A percentile compares a stretch with the other conserved stretches of the same genome.
Evolutionary conservation across 2,888 invertebrate genomes (phyloP).

Genomic region (Conomelus anceps): DNA sequence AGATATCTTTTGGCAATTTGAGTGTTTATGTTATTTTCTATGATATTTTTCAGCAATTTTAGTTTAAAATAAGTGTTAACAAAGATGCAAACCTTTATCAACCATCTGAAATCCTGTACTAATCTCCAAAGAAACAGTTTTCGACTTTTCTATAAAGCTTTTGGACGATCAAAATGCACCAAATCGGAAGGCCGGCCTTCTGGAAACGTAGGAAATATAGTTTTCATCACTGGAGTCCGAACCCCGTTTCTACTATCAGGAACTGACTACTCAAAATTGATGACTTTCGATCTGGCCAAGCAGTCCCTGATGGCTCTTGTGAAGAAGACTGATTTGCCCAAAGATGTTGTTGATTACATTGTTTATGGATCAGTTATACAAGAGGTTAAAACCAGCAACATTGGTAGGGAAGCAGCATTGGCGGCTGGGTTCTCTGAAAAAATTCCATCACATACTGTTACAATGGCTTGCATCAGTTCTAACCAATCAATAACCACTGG

Average conservation of each 20-base stretch:
- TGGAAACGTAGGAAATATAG: constrained; percentile 68
- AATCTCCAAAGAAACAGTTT: background rate
- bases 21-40: too few relatives aligned
- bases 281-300: constrained; percentile 93
- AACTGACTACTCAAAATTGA: constrained; percentile 85
- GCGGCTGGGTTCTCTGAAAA: constrained; percentile 86
- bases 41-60: background rate
- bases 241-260: constrained; percentile 93
- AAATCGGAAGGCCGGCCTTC: constrained; percentile 46
- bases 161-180: background rate
- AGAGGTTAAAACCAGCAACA: constrained; percentile 95
- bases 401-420: constrained; percentile 87
- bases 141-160: background rate
- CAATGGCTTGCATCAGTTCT: constrained; percentile 98
- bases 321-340: constrained; percentile 70
- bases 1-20: too few relatives aligned
- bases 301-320: constrained; percentile 78
- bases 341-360: constrained; percentile 85
- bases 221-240: constrained; percentile 92
- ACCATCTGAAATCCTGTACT: constrained; percentile 8
- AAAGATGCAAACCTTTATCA: background rate
- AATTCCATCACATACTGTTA: constrained; percentile 95
- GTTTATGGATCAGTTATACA: constrained; percentile 95
- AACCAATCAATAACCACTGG: constrained; percentile 73
- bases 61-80: background rate